Base-by-base conservation (phyloP, 2,888 invertebrate genomes). In the Polyommatus icarus region DNA sequence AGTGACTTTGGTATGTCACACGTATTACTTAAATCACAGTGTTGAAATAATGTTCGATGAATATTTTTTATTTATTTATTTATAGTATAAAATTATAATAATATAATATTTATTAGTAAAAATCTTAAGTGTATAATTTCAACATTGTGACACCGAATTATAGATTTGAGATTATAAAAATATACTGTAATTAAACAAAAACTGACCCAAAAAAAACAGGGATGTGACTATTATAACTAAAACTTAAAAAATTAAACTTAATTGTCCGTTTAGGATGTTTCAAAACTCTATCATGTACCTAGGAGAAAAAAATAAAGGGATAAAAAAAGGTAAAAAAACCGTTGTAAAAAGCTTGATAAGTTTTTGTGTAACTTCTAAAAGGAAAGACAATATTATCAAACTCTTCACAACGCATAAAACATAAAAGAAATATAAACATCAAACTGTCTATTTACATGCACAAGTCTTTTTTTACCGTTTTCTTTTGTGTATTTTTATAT, bases 231-330 rank as follows among this genome's bases (percentile, higher is more conserved):
- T 89, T 87, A 84, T 83, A 82, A 81, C 79, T 82, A 83, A 83
- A 83, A 85, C 84, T 83, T 82, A 81, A 84, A 82, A 79, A 76
- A 54, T 18, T 78, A 78, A 78, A 76, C 67, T 75, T 78, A 78
- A 36, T 61, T 78, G 76, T 76, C 78, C 54, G 75, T 76, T 67
- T 78, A 75, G 54, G 54, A 75, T 73, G 67, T 75, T 78, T 87
- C 87, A 92, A 88, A 92, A 93, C 84, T 93, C 92, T 86, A 93
- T 88, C 94, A 93, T 92, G 93, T 92, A 93, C 93, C 93, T 93
- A 88, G 82, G 83, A 76, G 77, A 77, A 82, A 83, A 85, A 84
- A 83, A 82, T 78, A 78, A 81, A 81, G 81, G 80, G 77, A 80
- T 80, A 77, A 81, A 80, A 80, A 80, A 77, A 79, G 77, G 79